Conservation (phyloP, 2,797 vertebrate species). For the Clamator glandarius region DNA sequence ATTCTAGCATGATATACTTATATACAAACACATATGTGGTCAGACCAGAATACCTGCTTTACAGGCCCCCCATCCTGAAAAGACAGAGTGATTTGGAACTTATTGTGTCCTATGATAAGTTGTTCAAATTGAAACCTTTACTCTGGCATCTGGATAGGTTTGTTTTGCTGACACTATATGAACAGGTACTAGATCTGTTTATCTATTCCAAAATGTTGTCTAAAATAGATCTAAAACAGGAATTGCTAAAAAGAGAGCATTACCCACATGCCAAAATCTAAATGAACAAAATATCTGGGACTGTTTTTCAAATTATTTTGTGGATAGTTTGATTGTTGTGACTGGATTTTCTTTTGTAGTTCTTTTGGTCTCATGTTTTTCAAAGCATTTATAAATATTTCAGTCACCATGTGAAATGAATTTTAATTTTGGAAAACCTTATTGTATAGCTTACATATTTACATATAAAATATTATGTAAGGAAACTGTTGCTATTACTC, state of each 20-base stretch:
- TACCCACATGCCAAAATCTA: neutral
- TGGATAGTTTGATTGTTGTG: neutral
- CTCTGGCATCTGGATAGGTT: neutral
- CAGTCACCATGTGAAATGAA: neutral
- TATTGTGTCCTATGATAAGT: neutral
- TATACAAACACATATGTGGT: rapidly evolving
- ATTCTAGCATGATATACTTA: neutral
- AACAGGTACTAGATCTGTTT: neutral
- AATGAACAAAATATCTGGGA: neutral
- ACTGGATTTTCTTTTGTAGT: neutral
- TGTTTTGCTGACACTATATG: neutral
- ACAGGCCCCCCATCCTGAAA: neutral
- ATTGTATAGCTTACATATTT: neutral
- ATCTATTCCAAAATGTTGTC: too few relatives aligned
- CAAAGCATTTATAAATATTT: neutral
- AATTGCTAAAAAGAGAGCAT: neutral
- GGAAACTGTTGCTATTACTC: neutral
- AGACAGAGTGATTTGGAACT: neutral
- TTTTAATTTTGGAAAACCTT: neutral
- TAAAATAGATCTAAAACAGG: too few relatives aligned
- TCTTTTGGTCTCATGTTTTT: neutral
- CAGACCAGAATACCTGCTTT: neutral
- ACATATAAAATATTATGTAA: neutral
- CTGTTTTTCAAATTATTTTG: neutral
- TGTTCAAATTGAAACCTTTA: neutral